phyloP scores from a whole-genome alignment of 2,113 vertebrate species.

The Argyrosomus japonicus region DNA sequence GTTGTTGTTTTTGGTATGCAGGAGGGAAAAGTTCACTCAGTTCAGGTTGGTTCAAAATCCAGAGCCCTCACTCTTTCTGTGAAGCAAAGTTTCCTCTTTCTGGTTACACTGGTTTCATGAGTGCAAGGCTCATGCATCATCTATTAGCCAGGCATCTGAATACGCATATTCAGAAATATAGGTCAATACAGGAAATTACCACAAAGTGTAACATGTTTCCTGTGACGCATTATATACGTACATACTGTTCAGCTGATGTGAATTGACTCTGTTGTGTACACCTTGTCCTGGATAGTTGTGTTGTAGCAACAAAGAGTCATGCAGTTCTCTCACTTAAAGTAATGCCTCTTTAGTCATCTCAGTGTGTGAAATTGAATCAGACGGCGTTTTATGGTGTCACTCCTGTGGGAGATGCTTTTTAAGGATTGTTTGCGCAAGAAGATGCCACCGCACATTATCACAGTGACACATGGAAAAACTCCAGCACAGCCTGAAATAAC shows the following conservation, averaged over 20 bases:
- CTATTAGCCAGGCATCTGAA: background rate
- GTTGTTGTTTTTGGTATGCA: background rate
- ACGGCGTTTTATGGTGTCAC: slow-evolving; percentile 41
- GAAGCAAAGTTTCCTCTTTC: background rate
- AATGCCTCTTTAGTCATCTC: slow-evolving; percentile 25
- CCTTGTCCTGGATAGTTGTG: background rate
- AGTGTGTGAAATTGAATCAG: slow-evolving; percentile 49
- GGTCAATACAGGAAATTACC: background rate
- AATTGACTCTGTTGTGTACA: background rate
- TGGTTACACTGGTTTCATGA: background rate
- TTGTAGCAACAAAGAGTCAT: slow-evolving; percentile 11
- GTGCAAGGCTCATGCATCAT: no score
- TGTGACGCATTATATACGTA: background rate
- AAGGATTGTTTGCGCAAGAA: slow-evolving; percentile 47
- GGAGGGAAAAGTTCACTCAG: slow-evolving; percentile 13
- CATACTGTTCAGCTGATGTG: background rate
- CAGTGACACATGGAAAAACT: slow-evolving; percentile 56
- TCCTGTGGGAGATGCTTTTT: slow-evolving; percentile 61
- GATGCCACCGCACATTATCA: slow-evolving; percentile 56
- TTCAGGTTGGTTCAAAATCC: slow-evolving; percentile 8
- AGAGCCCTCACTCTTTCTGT: background rate
- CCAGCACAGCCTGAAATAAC: slow-evolving; percentile 57
- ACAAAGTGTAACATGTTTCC: background rate
- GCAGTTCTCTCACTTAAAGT: slow-evolving; percentile 16
- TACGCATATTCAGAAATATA: background rate